These are phyloP conservation scores for Coreius guichenoti DNA, from an alignment of 2,797 vertebrate genomes.

Conservation along the genomic window DNA sequence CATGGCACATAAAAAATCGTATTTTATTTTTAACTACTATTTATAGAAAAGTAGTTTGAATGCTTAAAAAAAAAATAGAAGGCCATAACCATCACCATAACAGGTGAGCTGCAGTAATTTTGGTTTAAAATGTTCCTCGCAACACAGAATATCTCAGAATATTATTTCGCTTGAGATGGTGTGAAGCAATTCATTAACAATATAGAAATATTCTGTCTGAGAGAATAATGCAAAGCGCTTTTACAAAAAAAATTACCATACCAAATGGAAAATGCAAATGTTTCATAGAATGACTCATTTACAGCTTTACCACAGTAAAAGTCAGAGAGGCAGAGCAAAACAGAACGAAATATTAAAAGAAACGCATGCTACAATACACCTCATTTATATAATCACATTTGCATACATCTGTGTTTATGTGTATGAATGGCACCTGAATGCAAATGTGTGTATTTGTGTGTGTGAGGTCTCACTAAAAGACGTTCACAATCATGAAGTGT, in stretches of 20 bases:
- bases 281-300: not conserved
- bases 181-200: not conserved
- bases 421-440: slow-evolving; percentile 15
- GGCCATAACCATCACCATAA: not conserved
- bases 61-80: not conserved
- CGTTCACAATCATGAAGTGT: slow-evolving; percentile 64
- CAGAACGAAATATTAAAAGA: not conserved
- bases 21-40: not conserved
- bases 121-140: not conserved
- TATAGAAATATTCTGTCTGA: not conserved
- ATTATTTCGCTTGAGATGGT: not conserved
- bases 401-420: slow-evolving; percentile 6
- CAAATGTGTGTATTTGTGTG: slow-evolving; percentile 35
- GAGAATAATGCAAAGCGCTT: not conserved
- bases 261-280: not conserved
- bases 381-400: not conserved
- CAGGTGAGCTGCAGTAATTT: not conserved
- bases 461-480: slow-evolving; percentile 64
- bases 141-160: slow-evolving; percentile 6
- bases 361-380: not conserved
- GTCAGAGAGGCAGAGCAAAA: not conserved
- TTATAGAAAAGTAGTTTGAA: slow-evolving; percentile 1
- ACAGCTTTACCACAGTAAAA: not conserved
- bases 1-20: not conserved
- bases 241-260: not conserved